Evolutionary conservation across 2,888 invertebrate species (phyloP).

Genomic region (Megamerina dolium): DNA sequence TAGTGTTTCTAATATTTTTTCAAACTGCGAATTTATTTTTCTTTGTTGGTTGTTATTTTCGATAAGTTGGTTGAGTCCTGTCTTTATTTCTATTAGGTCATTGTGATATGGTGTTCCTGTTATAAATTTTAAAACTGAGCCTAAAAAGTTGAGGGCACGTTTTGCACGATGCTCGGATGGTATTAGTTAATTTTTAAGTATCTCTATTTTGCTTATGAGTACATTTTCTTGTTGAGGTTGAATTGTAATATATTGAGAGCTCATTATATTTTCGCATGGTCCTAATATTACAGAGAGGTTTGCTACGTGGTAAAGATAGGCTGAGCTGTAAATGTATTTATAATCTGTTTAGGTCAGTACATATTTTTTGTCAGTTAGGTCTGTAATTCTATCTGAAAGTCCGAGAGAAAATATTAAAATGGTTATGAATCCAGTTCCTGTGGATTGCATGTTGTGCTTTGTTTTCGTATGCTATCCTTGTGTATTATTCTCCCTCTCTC

Average conservation of each 20-base stretch:
- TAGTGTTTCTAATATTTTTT: too few relatives aligned
- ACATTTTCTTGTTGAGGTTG: constrained; percentile 3
- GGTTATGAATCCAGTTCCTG: too few relatives aligned
- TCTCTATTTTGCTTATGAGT: constrained; percentile 7
- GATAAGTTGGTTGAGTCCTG: too few relatives aligned
- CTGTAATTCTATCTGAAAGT: constrained; percentile 7
- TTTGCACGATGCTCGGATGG: too few relatives aligned
- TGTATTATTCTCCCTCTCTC: background rate
- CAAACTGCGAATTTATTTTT: too few relatives aligned
- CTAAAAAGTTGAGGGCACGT: too few relatives aligned
- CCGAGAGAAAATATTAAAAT: too few relatives aligned
- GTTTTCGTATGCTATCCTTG: constrained; percentile 5
- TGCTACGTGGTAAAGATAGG: constrained; percentile 9
- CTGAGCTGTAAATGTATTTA: constrained; percentile 7
- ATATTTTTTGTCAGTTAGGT: constrained; percentile 10
- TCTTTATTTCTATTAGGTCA: too few relatives aligned
- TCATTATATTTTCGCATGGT: constrained; percentile 4
- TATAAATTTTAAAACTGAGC: too few relatives aligned
- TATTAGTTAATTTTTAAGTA: constrained; percentile 8
- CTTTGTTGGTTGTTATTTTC: too few relatives aligned
- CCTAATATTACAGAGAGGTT: constrained; percentile 6
- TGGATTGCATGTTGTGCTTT: constrained; percentile 1
- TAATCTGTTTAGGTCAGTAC: too few relatives aligned
- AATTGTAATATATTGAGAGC: background rate
- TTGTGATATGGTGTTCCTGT: too few relatives aligned